Base-by-base conservation (phyloP, 2,113 vertebrate genomes). In the Protomyctophum bolini region DNA sequence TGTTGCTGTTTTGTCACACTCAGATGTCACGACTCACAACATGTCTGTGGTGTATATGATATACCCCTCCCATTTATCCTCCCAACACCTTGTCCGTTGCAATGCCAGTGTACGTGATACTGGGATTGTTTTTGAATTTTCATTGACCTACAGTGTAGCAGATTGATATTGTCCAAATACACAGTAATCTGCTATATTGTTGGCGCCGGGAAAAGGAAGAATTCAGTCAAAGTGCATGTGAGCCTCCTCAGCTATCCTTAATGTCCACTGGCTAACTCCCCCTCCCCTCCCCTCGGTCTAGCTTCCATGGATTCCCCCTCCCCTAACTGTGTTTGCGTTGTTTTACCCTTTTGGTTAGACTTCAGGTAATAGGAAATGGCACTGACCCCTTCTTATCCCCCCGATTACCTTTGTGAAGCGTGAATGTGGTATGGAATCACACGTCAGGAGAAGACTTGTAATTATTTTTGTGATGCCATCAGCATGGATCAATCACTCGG, bases 401-500 rank as follows among this genome's bases (percentile, higher is more conserved):
- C 93, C 92, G 94, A 96, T 97, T 95, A 96, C 95, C 95, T 96
- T 94, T 91, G 92, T 94, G 95, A 96, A 95, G 95, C 95, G 94
- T 95, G 95, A 96, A 95, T 91, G 94, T 93, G 94, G 89, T 92
- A 92, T 91, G 91, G 95, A 95, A 95, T 96, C 94, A 95, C 97
- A 96, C 96, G 95, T 98, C 96, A 97, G 94, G 94, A 95, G 95
- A 94, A 90, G 87, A 94, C 91, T 93, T 92, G 91, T 98, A 96
- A 97, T 98, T 98, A 97, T 98, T 96, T 87, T 92, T 96, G 96
- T 94, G 91, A 92, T 92, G 94, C 96, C 93, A 95, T 98, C 97
- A 97, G 95, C 94, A 95, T 90, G 91, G 94, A 98, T 98, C 96
- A 96, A 96, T 98, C 96, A 97, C 88, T 90, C 85, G 81, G 86